Conservation (phyloP, 2,113 vertebrate genomes). For the Rhombomys opimus region DNA sequence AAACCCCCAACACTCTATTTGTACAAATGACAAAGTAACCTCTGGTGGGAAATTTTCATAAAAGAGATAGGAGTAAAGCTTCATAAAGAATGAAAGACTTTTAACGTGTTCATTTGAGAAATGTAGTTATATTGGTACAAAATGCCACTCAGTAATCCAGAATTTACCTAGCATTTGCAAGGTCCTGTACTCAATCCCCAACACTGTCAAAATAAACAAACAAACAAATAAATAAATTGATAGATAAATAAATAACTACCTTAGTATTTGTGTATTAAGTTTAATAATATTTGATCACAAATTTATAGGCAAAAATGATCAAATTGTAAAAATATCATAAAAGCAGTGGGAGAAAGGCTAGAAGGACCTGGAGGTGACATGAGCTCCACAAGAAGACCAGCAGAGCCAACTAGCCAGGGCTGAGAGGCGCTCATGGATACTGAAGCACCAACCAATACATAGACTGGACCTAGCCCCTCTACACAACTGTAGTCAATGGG, state of each 20-base stretch:
- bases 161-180: neutral
- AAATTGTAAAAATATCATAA: neutral
- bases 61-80: neutral
- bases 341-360: neutral
- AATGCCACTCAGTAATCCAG: neutral
- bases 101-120: neutral
- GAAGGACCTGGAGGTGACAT: too few species aligned
- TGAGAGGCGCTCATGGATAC: too few species aligned
- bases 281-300: neutral
- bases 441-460: too few species aligned
- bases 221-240: neutral
- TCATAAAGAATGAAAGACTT: neutral
- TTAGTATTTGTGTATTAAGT: neutral
- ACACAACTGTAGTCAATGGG: too few species aligned
- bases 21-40: neutral
- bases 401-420: too few species aligned
- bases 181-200: neutral
- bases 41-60: neutral
- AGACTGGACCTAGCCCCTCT: too few species aligned
- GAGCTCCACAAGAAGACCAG: too few species aligned
- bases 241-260: neutral
- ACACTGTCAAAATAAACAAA: neutral
- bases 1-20: neutral
- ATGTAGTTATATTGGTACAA: neutral
- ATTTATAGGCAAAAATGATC: neutral